A percentile compares a stretch with the other conserved stretches of the same genome.
Conservation (phyloP, 2,888 invertebrate genomes). For the Hylaea fasciaria region DNA sequence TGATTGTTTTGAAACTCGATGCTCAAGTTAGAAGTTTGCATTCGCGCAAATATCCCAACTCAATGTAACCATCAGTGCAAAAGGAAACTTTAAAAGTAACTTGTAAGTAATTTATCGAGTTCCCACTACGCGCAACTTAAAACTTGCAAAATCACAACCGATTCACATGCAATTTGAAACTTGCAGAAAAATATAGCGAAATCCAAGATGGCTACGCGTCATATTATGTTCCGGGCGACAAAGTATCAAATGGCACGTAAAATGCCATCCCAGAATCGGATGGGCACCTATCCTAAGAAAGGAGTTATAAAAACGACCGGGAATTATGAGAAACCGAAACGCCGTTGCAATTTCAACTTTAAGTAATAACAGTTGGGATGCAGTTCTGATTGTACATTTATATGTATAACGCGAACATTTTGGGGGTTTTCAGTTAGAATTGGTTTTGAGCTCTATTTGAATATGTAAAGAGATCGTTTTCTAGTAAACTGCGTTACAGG, state of each 20-base stretch:
- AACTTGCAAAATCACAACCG: conserved; percentile 6
- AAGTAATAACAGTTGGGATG: neutral
- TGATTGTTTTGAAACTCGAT: no score
- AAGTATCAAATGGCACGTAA: conserved; percentile 24
- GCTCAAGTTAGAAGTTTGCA: conserved; percentile 1
- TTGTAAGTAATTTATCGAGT: conserved; percentile 1
- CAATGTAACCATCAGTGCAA: conserved; percentile 17
- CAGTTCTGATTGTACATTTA: neutral
- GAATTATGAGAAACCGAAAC: conserved; percentile 18
- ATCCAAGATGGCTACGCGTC: conserved; percentile 23
- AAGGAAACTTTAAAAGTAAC: conserved; percentile 9
- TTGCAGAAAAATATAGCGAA: conserved; percentile 3
- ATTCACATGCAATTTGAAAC: conserved; percentile 1
- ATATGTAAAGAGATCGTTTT: no score
- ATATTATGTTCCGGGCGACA: conserved; percentile 17
- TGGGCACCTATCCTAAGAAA: neutral
- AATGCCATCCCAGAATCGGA: conserved; percentile 1
- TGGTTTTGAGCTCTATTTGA: no score
- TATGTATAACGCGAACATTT: neutral
- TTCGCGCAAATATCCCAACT: neutral
- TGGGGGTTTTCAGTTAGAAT: neutral
- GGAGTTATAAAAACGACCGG: conserved; percentile 12
- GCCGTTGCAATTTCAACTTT: conserved; percentile 14
- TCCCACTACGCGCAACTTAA: conserved; percentile 1
- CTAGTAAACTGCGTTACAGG: no score